Conservation (phyloP, 1,140 invertebrate species). For the Diprion similis region DNA sequence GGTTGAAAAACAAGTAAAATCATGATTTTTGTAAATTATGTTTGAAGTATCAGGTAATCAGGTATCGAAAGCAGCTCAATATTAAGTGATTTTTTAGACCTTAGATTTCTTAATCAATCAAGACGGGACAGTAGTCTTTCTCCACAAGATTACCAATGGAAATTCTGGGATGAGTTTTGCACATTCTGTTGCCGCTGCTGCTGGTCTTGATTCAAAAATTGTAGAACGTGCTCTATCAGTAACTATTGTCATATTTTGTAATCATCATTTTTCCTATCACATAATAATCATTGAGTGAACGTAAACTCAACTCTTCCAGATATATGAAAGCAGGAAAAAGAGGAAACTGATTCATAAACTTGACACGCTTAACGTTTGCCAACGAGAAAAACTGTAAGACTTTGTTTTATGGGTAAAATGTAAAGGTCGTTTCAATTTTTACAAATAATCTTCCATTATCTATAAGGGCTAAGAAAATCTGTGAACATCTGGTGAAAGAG, state of each 20-base stretch:
- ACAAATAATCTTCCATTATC: constrained; percentile 19
- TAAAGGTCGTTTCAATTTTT: constrained; percentile 8
- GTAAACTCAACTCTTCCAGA: constrained; percentile 19
- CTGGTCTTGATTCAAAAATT: constrained; percentile 31
- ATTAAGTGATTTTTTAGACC: constrained; percentile 29
- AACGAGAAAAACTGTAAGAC: constrained; percentile 26
- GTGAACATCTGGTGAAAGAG: constrained; percentile 17
- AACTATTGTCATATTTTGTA: background rate
- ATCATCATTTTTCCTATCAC: background rate
- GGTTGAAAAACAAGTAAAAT: constrained; percentile 61
- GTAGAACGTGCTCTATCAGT: constrained; percentile 34
- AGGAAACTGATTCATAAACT: constrained; percentile 18
- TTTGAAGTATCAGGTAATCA: no score
- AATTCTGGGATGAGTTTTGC: constrained; percentile 38
- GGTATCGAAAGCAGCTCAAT: constrained; percentile 55
- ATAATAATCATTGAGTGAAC: background rate
- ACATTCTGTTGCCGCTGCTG: constrained; percentile 36
- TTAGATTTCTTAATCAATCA: constrained; percentile 37
- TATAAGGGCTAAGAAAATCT: constrained; percentile 30
- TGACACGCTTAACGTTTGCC: constrained; percentile 6
- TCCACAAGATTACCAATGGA: constrained; percentile 37
- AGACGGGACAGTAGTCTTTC: constrained; percentile 33
- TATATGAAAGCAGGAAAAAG: constrained; percentile 29
- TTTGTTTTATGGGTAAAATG: constrained; percentile 7
- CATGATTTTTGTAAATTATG: no score